Conservation (phyloP, 2,888 invertebrate species). For the Oscheius myriophilus region DNA sequence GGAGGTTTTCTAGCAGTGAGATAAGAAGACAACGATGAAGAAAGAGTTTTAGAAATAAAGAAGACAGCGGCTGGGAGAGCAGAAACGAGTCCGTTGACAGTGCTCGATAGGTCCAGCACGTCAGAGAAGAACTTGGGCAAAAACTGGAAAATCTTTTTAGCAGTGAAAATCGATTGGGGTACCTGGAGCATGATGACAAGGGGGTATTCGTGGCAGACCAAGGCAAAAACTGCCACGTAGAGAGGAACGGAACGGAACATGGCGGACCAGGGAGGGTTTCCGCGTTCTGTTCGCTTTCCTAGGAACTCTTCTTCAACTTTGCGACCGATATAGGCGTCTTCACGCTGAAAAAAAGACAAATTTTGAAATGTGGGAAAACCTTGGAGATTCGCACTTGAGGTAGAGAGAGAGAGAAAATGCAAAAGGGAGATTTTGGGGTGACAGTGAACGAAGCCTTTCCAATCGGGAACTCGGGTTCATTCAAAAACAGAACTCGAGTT, state of each 20-base stretch:
- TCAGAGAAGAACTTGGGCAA: constrained; percentile 66
- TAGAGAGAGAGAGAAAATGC: not conserved
- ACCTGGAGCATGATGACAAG: constrained; percentile 65
- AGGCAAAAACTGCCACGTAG: constrained; percentile 63
- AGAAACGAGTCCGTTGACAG: constrained; percentile 62
- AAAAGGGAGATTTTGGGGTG: not conserved
- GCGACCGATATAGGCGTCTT: constrained; percentile 58
- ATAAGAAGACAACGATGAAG: constrained; percentile 62
- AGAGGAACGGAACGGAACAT: constrained; percentile 55
- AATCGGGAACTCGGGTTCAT: no score
- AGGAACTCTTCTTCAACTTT: constrained; percentile 66
- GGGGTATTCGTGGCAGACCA: constrained; percentile 68
- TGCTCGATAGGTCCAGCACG: constrained; percentile 53
- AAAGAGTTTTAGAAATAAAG: constrained; percentile 64
- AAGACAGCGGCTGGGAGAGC: constrained; percentile 64
- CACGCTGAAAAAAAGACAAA: constrained; percentile 41
- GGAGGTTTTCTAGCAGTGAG: constrained; percentile 45
- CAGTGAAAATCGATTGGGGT: not conserved
- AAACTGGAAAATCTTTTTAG: constrained; percentile 41
- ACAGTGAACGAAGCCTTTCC: no score
- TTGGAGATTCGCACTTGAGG: not conserved
- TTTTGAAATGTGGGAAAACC: not conserved
- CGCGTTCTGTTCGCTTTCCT: constrained; percentile 62
- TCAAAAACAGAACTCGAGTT: no score
- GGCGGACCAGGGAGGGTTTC: constrained; percentile 60